Evolutionary conservation across 2,797 vertebrate genomes (phyloP), one percentile per base, ranked within the genome.

Genomic region (Neopelma chrysocephalum): DNA sequence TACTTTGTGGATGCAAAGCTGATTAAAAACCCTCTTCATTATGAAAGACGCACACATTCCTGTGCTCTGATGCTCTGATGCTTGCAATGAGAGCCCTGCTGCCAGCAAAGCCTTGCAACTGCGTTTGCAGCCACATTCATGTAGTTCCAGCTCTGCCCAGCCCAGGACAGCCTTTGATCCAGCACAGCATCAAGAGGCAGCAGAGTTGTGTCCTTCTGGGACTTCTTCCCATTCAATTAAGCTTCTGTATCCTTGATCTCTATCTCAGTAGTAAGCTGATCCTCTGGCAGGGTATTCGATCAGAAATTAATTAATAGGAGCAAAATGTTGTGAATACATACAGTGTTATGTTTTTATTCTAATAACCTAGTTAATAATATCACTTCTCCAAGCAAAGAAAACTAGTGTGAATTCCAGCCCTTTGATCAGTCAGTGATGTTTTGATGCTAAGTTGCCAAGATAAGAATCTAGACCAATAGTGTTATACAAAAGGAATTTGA

Each of bases 281-380:
- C 80, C 42, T 84, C 58, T 87, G 82, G 60, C 69, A 93, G 73
- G 17, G 13, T 48, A 61, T 76, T 77, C 8, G 19, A 54, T 90
- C 7, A 64, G 89, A 91, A 92, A 95, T 92, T 94, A 91, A 94
- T 92, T 85, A 93, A 36, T 64, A 43, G 23, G 42, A 87, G n/a
- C 34, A 89, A 91, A 87, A 81, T 56, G 6, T 36, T 87, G 42
- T 56, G 62, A 85, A 69, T 64, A 68, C 9, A 25, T 60, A 45
- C 26, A 47, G 60, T 18, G 38, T 62, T 89, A 85, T 61, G n/a
- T 29, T 86, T 93, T 94, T 93, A 75, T 93, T 96, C 75, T 87
- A 90, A 87, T 86, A 84, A 82, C 62, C 64, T 84, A 75, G 64
- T 90, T 94, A 91, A 88, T 95, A 2, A 68, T 86, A 90, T 73